Percentiles rank a stretch among this genome's conserved stretches.
Conservation (phyloP, 2,113 vertebrate genomes). For the Cyanoderma ruficeps region DNA sequence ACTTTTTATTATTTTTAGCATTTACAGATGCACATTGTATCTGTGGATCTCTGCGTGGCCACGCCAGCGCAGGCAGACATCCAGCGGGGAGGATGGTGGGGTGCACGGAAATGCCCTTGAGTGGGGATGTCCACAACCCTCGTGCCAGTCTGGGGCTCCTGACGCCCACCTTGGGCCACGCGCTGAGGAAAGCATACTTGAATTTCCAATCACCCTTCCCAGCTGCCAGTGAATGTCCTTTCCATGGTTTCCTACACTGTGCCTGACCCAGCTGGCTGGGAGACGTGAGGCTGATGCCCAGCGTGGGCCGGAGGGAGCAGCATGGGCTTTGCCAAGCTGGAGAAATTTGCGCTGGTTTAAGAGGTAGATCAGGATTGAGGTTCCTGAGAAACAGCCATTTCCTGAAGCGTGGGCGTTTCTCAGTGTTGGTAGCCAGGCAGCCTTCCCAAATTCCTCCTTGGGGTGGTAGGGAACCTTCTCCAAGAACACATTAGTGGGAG, state of each 20-base stretch:
- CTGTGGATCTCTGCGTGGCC: slow-evolving; percentile 58
- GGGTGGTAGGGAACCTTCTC: neutral
- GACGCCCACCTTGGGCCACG: neutral
- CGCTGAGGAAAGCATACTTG: slow-evolving; percentile 74
- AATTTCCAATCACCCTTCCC: slow-evolving; percentile 71
- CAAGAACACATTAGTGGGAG: neutral
- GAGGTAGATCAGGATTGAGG: neutral
- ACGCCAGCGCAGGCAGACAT: slow-evolving; percentile 60
- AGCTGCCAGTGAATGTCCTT: slow-evolving; percentile 63
- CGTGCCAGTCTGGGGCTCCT: slow-evolving; percentile 38
- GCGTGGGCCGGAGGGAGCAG: neutral
- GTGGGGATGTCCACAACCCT: slow-evolving; percentile 20
- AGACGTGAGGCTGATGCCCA: neutral
- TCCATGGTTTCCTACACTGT: slow-evolving; percentile 34
- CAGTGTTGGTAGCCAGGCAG: neutral
- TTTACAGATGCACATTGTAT: slow-evolving; percentile 78
- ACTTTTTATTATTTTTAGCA: slow-evolving; percentile 76
- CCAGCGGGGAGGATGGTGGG: slow-evolving; percentile 30
- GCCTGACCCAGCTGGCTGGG: slow-evolving; percentile 21
- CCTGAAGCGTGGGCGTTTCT: neutral
- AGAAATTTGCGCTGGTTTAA: neutral
- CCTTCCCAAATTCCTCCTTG: neutral
- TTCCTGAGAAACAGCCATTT: neutral
- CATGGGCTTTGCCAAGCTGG: neutral
- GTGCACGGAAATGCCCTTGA: slow-evolving; percentile 47